phyloP scores from a whole-genome alignment of 2,113 vertebrate genomes.

The Pomatostomus ruficeps region DNA sequence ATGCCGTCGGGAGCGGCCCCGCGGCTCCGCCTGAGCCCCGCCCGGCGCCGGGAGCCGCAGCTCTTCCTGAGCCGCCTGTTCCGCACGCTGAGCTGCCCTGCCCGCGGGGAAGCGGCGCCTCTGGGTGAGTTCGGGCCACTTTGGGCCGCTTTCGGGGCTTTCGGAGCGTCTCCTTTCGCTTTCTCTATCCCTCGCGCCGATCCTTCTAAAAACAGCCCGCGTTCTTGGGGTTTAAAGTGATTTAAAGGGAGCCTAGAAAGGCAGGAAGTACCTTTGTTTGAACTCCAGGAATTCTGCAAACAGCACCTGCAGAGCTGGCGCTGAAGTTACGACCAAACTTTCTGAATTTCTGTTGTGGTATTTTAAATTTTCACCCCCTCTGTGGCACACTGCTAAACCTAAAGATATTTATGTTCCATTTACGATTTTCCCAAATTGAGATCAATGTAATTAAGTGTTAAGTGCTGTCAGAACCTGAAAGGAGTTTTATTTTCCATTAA shows the following conservation, averaged over 20 bases:
- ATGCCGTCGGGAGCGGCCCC: background rate
- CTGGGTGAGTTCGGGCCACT: background rate
- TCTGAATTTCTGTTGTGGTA: background rate
- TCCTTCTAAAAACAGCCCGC: background rate
- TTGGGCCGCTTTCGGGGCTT: accelerated
- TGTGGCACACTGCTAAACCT: accelerated
- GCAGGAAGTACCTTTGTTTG: background rate
- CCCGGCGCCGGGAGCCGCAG: background rate
- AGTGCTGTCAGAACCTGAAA: background rate
- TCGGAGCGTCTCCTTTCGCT: background rate
- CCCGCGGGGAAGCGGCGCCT: accelerated
- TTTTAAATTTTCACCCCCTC: background rate
- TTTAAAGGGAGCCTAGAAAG: background rate
- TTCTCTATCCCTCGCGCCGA: background rate
- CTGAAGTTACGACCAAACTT: accelerated
- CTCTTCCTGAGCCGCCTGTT: accelerated
- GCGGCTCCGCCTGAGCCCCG: background rate
- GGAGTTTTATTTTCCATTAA: accelerated
- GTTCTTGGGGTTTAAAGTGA: accelerated
- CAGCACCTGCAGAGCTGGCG: accelerated
- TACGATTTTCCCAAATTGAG: background rate
- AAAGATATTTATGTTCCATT: background rate
- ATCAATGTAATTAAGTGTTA: background rate
- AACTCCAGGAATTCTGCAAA: background rate
- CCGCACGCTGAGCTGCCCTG: background rate